Evolutionary conservation across 2,113 vertebrate genomes (phyloP).

Genomic region (Gavialis gangeticus): DNA sequence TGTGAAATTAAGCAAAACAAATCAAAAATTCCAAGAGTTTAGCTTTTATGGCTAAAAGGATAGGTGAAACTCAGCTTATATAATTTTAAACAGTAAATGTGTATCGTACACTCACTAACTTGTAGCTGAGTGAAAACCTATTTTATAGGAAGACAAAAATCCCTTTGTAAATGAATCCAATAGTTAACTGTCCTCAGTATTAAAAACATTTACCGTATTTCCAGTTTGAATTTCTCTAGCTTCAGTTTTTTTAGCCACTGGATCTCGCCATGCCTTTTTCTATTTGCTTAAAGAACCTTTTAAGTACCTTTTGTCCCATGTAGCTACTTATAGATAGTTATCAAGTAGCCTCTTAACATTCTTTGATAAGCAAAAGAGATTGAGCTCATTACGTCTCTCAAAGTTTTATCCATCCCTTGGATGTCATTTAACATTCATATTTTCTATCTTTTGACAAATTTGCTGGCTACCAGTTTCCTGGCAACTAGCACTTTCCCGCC

Average conservation of each 20-base stretch:
- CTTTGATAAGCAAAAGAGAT: background rate
- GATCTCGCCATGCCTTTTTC: background rate
- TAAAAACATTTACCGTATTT: background rate
- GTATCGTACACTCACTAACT: background rate
- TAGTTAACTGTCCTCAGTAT: background rate
- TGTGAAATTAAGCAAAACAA: background rate
- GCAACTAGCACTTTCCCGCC: slow-evolving; percentile 32
- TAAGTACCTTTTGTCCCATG: background rate
- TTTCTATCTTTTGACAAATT: background rate
- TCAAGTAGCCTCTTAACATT: background rate
- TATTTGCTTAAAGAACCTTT: background rate
- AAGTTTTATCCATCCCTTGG: background rate
- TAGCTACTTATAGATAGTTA: background rate
- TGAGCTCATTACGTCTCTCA: background rate
- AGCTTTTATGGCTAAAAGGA: background rate
- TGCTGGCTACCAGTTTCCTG: slow-evolving; percentile 32
- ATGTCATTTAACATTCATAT: background rate
- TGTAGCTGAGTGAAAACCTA: background rate
- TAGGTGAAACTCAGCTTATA: background rate
- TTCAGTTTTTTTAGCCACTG: background rate
- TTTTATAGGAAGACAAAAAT: background rate
- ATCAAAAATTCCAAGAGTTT: background rate
- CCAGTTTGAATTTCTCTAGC: background rate
- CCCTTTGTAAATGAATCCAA: background rate
- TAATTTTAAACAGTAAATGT: background rate